Conservation (phyloP, 1,140 invertebrate species). For the Drosophila rufa region DNA sequence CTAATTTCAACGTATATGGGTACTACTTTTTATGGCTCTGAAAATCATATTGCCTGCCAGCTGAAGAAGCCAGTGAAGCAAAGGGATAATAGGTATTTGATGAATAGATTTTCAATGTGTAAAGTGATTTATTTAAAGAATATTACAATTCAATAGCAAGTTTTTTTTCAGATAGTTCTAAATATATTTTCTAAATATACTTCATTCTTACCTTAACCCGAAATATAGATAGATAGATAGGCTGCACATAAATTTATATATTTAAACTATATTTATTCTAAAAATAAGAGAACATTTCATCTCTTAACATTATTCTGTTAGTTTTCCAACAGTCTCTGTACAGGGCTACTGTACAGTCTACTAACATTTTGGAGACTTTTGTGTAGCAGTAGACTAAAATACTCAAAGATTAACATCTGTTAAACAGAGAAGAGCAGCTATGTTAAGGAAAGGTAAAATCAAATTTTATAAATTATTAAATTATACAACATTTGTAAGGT, state of each 20-base stretch:
- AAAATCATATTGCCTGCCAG: background rate
- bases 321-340: background rate
- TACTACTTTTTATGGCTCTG: background rate
- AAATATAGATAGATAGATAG: too few species aligned
- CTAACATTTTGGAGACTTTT: conserved; percentile 49
- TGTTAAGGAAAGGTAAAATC: background rate
- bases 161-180: background rate
- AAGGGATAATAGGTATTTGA: conserved; percentile 13
- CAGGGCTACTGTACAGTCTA: fast-evolving
- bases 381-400: background rate
- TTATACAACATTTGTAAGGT: too few species aligned
- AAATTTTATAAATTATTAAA: background rate
- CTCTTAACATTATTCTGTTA: background rate
- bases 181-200: background rate
- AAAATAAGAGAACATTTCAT: background rate
- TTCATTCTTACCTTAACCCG: background rate
- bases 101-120: conserved; percentile 2
- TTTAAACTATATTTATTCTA: too few species aligned
- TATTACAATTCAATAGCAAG: background rate
- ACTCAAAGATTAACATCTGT: background rate
- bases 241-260: too few species aligned
- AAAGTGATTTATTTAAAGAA: background rate
- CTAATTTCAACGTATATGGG: conserved; percentile 24
- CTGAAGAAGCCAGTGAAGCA: background rate
- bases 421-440: background rate